Evolutionary conservation across 2,113 vertebrate genomes (phyloP).

Genomic region (Brachyhypopomus occidentalis): DNA sequence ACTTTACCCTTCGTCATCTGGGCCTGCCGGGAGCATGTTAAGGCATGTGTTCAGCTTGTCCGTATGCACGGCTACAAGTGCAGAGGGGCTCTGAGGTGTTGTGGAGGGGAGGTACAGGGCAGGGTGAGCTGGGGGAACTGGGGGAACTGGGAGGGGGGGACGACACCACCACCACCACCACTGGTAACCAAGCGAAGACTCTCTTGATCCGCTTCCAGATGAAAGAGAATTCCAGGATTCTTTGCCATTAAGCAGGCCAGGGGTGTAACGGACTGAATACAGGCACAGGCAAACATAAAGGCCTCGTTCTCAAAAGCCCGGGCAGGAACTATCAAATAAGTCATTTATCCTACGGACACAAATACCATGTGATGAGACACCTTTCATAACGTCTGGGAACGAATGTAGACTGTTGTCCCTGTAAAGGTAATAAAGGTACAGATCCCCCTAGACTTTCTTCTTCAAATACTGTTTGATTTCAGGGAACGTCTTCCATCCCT

Average conservation of each 20-base stretch:
- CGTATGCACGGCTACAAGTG: background rate
- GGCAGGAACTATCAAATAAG: background rate
- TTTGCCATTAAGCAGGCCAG: background rate
- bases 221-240: background rate
- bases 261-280: background rate
- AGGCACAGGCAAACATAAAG: background rate
- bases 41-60: background rate
- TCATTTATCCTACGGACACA: background rate
- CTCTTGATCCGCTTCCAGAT: background rate
- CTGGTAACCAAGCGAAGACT: background rate
- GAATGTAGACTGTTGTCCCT: slow-evolving; percentile 14
- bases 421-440: slow-evolving; percentile 43
- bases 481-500: slow-evolving; percentile 7
- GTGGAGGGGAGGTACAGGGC: background rate
- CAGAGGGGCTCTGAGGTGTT: background rate
- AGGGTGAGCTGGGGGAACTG: background rate
- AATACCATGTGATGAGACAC: background rate
- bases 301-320: background rate
- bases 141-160: background rate
- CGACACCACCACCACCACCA: background rate
- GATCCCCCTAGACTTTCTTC: slow-evolving; percentile 27
- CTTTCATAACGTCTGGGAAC: slow-evolving; percentile 5
- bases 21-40: background rate
- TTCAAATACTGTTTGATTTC: slow-evolving; percentile 38
- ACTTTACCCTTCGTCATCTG: background rate